Percentiles rank a stretch among this genome's conserved stretches.
phyloP scores from a whole-genome alignment of 2,888 invertebrate species.

The Sclerodermus sp. region DNA sequence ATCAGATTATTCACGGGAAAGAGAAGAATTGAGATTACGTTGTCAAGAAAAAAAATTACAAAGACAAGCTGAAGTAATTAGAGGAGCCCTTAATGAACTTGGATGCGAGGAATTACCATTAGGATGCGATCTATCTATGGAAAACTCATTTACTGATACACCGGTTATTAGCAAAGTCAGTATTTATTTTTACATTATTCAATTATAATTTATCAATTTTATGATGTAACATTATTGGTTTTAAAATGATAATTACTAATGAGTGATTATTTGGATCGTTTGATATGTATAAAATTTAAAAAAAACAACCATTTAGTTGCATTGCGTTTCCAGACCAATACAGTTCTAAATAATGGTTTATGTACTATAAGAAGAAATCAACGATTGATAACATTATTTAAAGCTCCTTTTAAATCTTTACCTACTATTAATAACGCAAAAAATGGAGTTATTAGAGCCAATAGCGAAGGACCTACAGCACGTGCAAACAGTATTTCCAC shows the following conservation, averaged over 20 bases:
- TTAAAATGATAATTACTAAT: too few species aligned
- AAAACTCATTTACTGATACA: slow-evolving; percentile 51
- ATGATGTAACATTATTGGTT: too few species aligned
- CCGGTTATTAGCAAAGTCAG: slow-evolving; percentile 46
- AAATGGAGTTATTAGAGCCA: slow-evolving; percentile 49
- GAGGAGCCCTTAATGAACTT: slow-evolving; percentile 80
- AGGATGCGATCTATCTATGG: slow-evolving; percentile 72
- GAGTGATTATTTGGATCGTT: too few species aligned
- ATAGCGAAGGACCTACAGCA: slow-evolving; percentile 47
- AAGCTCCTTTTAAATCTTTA: slow-evolving; percentile 52
- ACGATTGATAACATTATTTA: slow-evolving; percentile 45
- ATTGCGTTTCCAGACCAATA: slow-evolving; percentile 43
- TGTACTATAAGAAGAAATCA: slow-evolving; percentile 52
- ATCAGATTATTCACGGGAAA: slow-evolving; percentile 52
- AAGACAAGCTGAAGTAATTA: slow-evolving; percentile 80
- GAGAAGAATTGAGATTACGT: slow-evolving; percentile 76
- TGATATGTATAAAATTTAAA: neutral
- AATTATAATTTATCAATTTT: too few species aligned
- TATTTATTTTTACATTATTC: neutral
- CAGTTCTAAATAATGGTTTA: slow-evolving; percentile 48
- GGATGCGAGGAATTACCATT: slow-evolving; percentile 87
- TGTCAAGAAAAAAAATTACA: slow-evolving; percentile 83
- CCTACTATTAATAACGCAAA: slow-evolving; percentile 48
- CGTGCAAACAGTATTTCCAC: slow-evolving; percentile 41
- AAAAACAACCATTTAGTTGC: neutral